These are phyloP conservation scores for Epirrita christyi DNA, from an alignment of 2,888 invertebrate species.

Conservation along the genomic window DNA sequence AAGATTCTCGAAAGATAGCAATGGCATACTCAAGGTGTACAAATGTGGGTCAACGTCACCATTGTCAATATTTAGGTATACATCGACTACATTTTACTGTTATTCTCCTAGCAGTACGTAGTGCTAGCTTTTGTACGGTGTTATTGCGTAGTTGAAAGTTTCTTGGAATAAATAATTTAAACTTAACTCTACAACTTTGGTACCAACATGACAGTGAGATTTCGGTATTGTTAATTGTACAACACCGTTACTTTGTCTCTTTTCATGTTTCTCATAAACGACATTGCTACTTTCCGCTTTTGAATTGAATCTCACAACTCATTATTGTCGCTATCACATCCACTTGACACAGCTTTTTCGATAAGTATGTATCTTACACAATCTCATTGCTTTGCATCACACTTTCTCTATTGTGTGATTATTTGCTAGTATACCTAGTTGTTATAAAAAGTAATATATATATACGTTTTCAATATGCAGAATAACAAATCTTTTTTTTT, in stretches of 20 bases:
- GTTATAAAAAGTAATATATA: constrained; percentile 16
- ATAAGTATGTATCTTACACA: constrained; percentile 34
- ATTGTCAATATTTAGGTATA: constrained; percentile 58
- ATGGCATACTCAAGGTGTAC: constrained; percentile 39
- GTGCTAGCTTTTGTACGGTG: no score
- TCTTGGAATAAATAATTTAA: neutral
- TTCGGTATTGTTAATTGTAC: constrained; percentile 40
- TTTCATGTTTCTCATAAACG: constrained; percentile 41
- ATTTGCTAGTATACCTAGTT: constrained; percentile 39
- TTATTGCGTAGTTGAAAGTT: neutral
- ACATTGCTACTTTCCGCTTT: constrained; percentile 55
- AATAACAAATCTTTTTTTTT: neutral
- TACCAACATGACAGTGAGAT: constrained; percentile 38
- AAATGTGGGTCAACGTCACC: constrained; percentile 48
- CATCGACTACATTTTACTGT: constrained; percentile 31
- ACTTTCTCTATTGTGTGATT: constrained; percentile 45
- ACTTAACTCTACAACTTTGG: neutral
- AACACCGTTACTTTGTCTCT: constrained; percentile 52
- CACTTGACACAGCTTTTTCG: constrained; percentile 39
- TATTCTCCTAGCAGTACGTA: no score
- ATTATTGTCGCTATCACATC: constrained; percentile 39
- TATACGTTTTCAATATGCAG: constrained; percentile 25
- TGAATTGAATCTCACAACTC: constrained; percentile 37
- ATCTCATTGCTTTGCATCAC: constrained; percentile 42
- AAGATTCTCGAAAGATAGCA: constrained; percentile 35